A percentile compares a stretch with the other conserved stretches of the same genome.
Evolutionary conservation across 2,888 invertebrate genomes (phyloP).

Genomic region (Tortricodes alternella): DNA sequence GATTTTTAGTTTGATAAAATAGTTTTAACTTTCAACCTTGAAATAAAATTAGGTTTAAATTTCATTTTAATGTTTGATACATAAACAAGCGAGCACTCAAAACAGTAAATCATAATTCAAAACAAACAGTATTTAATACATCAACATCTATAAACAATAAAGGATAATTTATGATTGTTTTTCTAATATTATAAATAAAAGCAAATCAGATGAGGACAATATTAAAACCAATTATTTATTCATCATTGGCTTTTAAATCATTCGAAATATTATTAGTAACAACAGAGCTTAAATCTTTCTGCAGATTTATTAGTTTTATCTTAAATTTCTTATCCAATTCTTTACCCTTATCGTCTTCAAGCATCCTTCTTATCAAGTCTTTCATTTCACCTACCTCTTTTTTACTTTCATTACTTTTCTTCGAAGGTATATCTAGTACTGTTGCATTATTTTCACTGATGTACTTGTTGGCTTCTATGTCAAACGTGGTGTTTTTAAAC

Average conservation of each 20-base stretch:
- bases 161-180: not conserved
- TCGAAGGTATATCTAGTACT: conserved; percentile 50
- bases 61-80: not conserved
- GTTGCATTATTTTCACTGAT: conserved; percentile 64
- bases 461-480: conserved; percentile 44
- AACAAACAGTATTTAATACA: not conserved
- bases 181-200: not conserved
- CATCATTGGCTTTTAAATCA: conserved; percentile 34
- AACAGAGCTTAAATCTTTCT: conserved; percentile 47
- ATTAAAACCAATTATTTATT: not conserved
- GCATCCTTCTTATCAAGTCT: conserved; percentile 54
- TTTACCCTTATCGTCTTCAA: conserved; percentile 44
- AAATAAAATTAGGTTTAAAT: too few relatives aligned
- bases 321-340: conserved; percentile 50
- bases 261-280: conserved; percentile 43
- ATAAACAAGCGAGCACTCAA: conserved; percentile 3
- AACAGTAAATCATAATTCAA: not conserved
- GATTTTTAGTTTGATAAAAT: too few relatives aligned
- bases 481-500: conserved; percentile 45
- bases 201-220: not conserved
- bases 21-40: too few relatives aligned
- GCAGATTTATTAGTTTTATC: conserved; percentile 46
- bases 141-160: not conserved
- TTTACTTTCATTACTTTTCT: conserved; percentile 30
- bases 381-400: conserved; percentile 50